Conservation (phyloP, 2,797 vertebrate species). For the Lycodopsis pacificus region DNA sequence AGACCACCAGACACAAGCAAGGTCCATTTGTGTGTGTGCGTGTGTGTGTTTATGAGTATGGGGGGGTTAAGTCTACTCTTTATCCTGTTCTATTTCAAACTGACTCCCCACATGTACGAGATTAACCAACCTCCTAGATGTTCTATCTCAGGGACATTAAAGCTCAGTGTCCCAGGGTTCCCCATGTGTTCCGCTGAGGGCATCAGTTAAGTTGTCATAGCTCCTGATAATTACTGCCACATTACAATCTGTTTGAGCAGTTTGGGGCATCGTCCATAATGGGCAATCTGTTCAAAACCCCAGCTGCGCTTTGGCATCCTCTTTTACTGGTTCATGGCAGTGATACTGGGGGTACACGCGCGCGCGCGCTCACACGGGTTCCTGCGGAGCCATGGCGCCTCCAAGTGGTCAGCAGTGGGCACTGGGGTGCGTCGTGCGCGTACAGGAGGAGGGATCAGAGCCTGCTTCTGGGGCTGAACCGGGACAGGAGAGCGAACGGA, state of each 20-base stretch:
- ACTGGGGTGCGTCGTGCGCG: slow-evolving; percentile 47
- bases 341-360: slow-evolving; percentile 1
- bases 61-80: slow-evolving; percentile 38
- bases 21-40: slow-evolving; percentile 3
- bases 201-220: slow-evolving; percentile 5
- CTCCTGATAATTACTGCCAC: slow-evolving; percentile 5
- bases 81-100: slow-evolving; percentile 53
- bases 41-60: slow-evolving; percentile 11
- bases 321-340: background rate
- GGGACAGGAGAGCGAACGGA: slow-evolving; percentile 67
- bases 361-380: slow-evolving; percentile 45
- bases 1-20: slow-evolving; percentile 41
- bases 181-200: slow-evolving; percentile 29
- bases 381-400: slow-evolving; percentile 75
- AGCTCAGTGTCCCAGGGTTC: slow-evolving; percentile 5
- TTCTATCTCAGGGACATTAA: slow-evolving; percentile 28
- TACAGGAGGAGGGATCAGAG: slow-evolving; percentile 72
- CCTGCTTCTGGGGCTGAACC: slow-evolving; percentile 61
- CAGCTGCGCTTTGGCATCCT: slow-evolving; percentile 36
- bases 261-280: background rate
- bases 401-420: slow-evolving; percentile 62
- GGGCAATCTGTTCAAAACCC: background rate
- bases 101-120: slow-evolving; percentile 43
- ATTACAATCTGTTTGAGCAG: slow-evolving; percentile 8
- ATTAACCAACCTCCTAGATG: slow-evolving; percentile 42